phyloP scores from a whole-genome alignment of 2,113 vertebrate species.

The Thalassoma bifasciatum region DNA sequence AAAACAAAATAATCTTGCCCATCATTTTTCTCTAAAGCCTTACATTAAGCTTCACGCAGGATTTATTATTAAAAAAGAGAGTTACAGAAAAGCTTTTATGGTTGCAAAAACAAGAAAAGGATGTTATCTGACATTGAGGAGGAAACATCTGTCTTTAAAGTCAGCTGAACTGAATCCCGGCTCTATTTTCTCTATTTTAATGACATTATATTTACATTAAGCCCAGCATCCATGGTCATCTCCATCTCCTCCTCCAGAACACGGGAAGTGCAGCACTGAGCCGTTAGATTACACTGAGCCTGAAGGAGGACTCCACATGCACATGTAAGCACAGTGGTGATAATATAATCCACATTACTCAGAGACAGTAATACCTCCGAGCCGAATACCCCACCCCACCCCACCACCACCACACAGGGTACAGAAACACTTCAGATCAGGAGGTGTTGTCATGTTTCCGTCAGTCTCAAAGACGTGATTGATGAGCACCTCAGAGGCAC shows the following conservation, averaged over 20 bases:
- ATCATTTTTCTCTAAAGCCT: background rate
- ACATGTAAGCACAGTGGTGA: background rate
- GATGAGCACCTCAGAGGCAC: background rate
- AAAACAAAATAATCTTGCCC: too few species aligned
- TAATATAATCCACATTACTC: conserved; percentile 1
- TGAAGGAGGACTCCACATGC: background rate
- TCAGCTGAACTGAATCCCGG: too few species aligned
- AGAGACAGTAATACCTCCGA: background rate
- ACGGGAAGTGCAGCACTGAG: background rate
- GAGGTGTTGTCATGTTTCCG: background rate
- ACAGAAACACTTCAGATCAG: background rate
- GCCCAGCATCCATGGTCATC: too few species aligned
- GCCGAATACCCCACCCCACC: too few species aligned
- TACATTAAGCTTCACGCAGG: too few species aligned
- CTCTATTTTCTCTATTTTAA: too few species aligned
- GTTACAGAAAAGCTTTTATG: too few species aligned
- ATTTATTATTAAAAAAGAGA: too few species aligned
- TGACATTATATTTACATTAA: too few species aligned
- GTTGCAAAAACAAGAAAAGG: too few species aligned
- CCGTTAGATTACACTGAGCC: background rate
- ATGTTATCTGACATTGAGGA: too few species aligned
- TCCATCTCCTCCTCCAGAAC: background rate
- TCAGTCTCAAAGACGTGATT: conserved; percentile 7
- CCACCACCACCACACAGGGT: conserved; percentile 12
- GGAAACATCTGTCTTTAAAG: too few species aligned